Evolutionary conservation across 2,113 vertebrate species (phyloP), one percentile per base, ranked within the genome.

Genomic region (Pterocles orientalis): DNA sequence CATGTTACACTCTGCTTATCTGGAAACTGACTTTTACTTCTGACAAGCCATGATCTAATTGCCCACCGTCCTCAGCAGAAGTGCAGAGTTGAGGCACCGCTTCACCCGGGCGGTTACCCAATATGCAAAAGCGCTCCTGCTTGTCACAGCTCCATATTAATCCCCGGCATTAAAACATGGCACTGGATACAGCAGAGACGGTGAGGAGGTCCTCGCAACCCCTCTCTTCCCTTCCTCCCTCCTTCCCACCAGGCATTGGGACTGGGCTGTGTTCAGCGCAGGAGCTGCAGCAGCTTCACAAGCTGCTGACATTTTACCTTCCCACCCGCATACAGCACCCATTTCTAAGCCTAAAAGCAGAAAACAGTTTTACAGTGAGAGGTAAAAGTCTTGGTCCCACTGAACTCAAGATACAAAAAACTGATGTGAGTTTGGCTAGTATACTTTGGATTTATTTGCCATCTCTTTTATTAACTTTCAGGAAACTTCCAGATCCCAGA

Each of bases 141-240:
- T 84, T 1, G 0, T 41, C 1, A 0, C 5, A 18, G 39, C 41
- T 39, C 61, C 2, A 2, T 2, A 0, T 64, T 69, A 78, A 84
- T 64, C 33, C 57, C 5, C 6, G 1, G 26, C 50, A 15, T 33
- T 64, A 43, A 64, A 84, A 61, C 39, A 16, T 1, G 2, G 7
- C 1, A 5, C 10, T 57, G 58, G 26, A 39, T 68, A 47, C 12
- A 71, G 14, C 6, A 8, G 47, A 48, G 29, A n/a, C 6, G 3
- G n/a, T 2, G 3, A 79, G 14, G 57, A 64, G 17, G 5, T 24
- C n/a, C 47, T 82, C 3, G 3, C 19, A 69, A 62, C n/a, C 36
- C 31, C 51, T 78, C 18, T 91, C 18, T 12, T 53, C 28, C 21
- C 18, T 78, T n/a, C 45, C 16, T 54, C 24, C n/a, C 33, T 64